Percentiles rank a stretch among this genome's conserved stretches.
Conservation (phyloP, 2,113 vertebrate species). For the Melospiza georgiana region DNA sequence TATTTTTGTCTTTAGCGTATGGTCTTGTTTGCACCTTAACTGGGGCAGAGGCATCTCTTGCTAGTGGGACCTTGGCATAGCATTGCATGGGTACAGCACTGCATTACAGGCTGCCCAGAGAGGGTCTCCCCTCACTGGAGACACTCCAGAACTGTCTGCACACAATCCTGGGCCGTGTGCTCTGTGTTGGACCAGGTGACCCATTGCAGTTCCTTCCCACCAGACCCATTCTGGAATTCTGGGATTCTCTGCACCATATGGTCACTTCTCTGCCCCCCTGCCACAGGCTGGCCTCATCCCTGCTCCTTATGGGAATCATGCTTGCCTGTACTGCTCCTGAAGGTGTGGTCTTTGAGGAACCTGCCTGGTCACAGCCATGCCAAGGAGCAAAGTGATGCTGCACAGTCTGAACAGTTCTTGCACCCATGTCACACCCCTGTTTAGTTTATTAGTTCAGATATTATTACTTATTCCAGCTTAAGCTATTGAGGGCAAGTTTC, state of each 20-base stretch:
- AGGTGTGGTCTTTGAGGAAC: not conserved
- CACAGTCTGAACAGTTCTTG: not conserved
- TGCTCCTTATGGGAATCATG: not conserved
- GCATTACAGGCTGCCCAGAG: not conserved
- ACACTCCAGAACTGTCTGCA: not conserved
- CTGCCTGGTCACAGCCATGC: not conserved
- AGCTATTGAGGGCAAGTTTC: not conserved
- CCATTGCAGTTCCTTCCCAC: not conserved
- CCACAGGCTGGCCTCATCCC: not conserved
- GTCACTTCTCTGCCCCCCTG: not conserved
- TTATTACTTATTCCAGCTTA: not conserved
- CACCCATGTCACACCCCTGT: not conserved
- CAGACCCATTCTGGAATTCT: not conserved
- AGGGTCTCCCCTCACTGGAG: not conserved
- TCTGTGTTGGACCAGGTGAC: not conserved
- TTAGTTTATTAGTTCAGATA: not conserved
- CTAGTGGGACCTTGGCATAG: not conserved
- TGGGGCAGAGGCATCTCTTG: not conserved
- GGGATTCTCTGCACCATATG: not conserved
- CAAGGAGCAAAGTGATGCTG: rapidly evolving
- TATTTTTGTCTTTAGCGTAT: not conserved
- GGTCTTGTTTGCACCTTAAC: not conserved
- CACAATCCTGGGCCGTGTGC: not conserved
- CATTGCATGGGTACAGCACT: not conserved
- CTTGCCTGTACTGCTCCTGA: not conserved